Conservation (phyloP, 2,113 vertebrate species). For the Psammodynastes pulverulentus region DNA sequence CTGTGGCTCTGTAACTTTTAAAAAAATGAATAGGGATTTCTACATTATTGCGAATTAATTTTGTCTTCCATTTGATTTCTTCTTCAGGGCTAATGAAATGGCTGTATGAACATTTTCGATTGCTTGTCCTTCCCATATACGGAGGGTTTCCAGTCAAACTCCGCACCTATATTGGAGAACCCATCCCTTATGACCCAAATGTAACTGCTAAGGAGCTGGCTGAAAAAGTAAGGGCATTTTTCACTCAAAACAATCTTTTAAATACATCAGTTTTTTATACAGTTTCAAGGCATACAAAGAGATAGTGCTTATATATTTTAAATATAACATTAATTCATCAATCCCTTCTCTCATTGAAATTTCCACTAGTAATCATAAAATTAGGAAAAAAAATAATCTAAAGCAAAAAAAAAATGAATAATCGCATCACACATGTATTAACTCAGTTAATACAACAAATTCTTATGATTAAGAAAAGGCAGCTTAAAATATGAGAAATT, state of each 20-base stretch:
- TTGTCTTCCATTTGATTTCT: background rate
- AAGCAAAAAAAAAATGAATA: background rate
- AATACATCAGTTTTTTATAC: background rate
- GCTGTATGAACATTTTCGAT: background rate
- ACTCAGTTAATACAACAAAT: background rate
- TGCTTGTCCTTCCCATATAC: background rate
- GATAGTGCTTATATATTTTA: background rate
- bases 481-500: background rate
- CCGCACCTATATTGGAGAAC: background rate
- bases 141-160: slow-evolving; percentile 1
- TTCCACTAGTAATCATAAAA: too few relatives aligned
- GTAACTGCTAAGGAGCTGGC: background rate
- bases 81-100: background rate
- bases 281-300: background rate
- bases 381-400: too few relatives aligned
- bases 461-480: background rate
- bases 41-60: background rate
- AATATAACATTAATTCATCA: background rate
- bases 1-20: too few relatives aligned
- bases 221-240: background rate
- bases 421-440: background rate
- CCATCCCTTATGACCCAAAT: slow-evolving; percentile 9
- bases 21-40: background rate
- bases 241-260: background rate
- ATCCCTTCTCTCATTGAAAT: background rate